A percentile compares a stretch with the other conserved stretches of the same genome.
phyloP scores from a whole-genome alignment of 2,797 vertebrate species.

The Pseudochaenichthys georgianus region DNA sequence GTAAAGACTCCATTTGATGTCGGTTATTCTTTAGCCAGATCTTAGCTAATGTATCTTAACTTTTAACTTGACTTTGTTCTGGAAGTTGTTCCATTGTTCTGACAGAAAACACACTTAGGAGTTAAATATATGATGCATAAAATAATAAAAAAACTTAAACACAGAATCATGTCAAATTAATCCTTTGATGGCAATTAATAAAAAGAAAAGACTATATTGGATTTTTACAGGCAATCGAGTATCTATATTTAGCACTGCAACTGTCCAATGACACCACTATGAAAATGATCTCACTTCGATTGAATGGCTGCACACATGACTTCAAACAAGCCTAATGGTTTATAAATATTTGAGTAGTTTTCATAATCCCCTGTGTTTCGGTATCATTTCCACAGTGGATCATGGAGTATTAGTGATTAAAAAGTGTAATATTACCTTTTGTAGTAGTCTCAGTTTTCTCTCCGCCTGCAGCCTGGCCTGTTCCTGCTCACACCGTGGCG shows the following conservation, averaged over 20 bases:
- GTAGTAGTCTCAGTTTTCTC: constrained; percentile 13
- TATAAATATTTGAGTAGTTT: not conserved
- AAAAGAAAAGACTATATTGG: no score
- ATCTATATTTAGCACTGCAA: not conserved
- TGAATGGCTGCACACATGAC: not conserved
- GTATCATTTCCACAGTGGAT: not conserved
- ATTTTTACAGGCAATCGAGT: no score
- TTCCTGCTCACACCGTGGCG: constrained; percentile 87
- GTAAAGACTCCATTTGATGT: not conserved
- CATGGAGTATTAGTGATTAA: not conserved
- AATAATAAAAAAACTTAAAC: not conserved
- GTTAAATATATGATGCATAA: not conserved
- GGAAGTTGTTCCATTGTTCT: no score
- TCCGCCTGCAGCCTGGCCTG: constrained; percentile 87
- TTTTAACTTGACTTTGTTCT: not conserved
- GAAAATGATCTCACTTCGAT: not conserved
- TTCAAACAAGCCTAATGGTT: not conserved
- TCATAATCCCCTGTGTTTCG: no score
- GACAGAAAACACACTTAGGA: no score
- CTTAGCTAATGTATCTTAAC: not conserved
- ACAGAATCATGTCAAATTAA: not conserved
- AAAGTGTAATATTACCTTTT: not conserved
- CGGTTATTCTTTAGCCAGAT: not conserved
- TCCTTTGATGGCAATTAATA: no score
- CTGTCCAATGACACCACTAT: not conserved